Conservation (phyloP, 2,888 invertebrate genomes). For the Synergus japonicus region DNA sequence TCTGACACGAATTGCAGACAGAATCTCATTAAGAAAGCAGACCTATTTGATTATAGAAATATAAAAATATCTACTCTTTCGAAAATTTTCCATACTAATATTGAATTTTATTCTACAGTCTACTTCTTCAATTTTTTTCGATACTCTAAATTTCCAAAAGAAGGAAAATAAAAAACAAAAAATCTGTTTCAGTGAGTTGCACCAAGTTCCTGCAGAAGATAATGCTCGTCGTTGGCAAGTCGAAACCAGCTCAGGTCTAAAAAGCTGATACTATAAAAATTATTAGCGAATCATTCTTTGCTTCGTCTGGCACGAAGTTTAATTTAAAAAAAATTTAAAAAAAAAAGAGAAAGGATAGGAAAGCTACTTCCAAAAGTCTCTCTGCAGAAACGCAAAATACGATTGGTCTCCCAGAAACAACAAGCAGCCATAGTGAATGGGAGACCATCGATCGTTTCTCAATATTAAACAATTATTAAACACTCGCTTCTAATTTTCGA, state of each 20-base stretch:
- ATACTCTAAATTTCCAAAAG: neutral
- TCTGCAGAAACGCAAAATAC: slow-evolving; percentile 17
- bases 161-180: neutral
- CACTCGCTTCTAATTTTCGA: slow-evolving; percentile 22
- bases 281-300: slow-evolving; percentile 15
- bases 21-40: slow-evolving; percentile 18
- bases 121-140: neutral
- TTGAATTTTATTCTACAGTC: neutral
- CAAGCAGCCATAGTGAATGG: slow-evolving; percentile 46
- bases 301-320: slow-evolving; percentile 25
- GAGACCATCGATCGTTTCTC: slow-evolving; percentile 30
- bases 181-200: slow-evolving; percentile 79
- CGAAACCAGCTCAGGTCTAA: slow-evolving; percentile 85
- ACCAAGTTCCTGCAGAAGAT: slow-evolving; percentile 85
- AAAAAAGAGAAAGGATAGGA: slow-evolving; percentile 32
- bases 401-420: slow-evolving; percentile 48
- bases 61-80: neutral
- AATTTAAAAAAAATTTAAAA: slow-evolving; percentile 17
- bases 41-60: neutral
- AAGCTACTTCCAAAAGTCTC: slow-evolving; percentile 28
- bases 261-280: slow-evolving; percentile 47
- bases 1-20: slow-evolving; percentile 11
- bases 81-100: neutral
- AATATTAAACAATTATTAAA: neutral
- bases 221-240: slow-evolving; percentile 86